Percentiles rank a stretch among this genome's conserved stretches.
phyloP scores from a whole-genome alignment of 2,888 invertebrate species.

The Drosophila rellima region DNA sequence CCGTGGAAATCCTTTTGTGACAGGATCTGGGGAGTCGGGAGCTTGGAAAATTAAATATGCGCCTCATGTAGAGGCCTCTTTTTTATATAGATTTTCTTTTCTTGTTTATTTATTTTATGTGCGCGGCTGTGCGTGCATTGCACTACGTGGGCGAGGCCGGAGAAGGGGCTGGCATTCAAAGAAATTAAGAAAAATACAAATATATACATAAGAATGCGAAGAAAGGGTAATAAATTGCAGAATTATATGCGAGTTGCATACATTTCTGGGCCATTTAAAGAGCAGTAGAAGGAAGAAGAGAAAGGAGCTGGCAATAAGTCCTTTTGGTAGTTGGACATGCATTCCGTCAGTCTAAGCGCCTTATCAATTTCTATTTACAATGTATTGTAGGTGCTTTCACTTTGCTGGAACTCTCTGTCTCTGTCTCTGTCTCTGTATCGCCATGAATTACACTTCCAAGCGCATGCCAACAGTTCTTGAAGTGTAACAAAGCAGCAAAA shows the following conservation, averaged over 20 bases:
- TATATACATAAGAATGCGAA: neutral
- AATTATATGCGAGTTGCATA: slow-evolving; percentile 56
- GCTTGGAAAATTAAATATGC: slow-evolving; percentile 73
- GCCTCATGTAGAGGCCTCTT: slow-evolving; percentile 70
- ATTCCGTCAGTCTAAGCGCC: slow-evolving; percentile 8
- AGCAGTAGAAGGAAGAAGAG: neutral
- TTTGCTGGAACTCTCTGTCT: neutral
- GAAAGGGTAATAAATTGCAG: slow-evolving; percentile 49
- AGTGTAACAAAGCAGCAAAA: slow-evolving; percentile 10
- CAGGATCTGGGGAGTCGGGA: slow-evolving; percentile 45
- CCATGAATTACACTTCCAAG: neutral
- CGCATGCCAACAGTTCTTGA: slow-evolving; percentile 23
- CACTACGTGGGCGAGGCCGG: slow-evolving; percentile 34
- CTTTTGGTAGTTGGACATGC: neutral
- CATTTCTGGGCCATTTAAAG: slow-evolving; percentile 59
- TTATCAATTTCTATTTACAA: slow-evolving; percentile 23
- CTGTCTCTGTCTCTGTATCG: neutral
- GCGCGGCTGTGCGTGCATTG: slow-evolving; percentile 74
- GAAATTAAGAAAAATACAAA: slow-evolving; percentile 52
- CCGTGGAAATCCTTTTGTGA: slow-evolving; percentile 73
- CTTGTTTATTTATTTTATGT: slow-evolving; percentile 77
- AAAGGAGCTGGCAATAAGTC: neutral
- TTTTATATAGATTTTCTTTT: slow-evolving; percentile 23
- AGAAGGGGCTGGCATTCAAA: slow-evolving; percentile 47
- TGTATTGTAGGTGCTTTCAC: neutral